phyloP scores from a whole-genome alignment of 2,888 invertebrate species.

The Tholera decimalis region DNA sequence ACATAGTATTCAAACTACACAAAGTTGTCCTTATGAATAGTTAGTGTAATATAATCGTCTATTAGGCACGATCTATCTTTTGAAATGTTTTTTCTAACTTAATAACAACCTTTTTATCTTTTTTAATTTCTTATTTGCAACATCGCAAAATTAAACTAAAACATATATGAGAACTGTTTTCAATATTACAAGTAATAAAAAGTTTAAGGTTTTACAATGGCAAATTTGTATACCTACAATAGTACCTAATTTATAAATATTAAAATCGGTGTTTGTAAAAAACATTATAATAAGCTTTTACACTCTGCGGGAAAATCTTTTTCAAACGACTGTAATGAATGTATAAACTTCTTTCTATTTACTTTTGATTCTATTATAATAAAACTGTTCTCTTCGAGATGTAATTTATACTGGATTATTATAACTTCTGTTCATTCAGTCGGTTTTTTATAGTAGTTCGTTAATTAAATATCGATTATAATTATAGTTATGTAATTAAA shows the following conservation, averaged over 20 bases:
- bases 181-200: constrained; percentile 17
- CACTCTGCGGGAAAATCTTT: constrained; percentile 14
- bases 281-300: constrained; percentile 25
- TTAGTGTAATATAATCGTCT: constrained; percentile 62
- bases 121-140: constrained; percentile 36
- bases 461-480: constrained; percentile 47
- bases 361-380: constrained; percentile 11
- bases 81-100: constrained; percentile 38
- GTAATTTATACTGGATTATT: constrained; percentile 20
- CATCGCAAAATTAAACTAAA: constrained; percentile 4
- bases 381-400: constrained; percentile 22
- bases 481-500: constrained; percentile 57
- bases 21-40: constrained; percentile 73
- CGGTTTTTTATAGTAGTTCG: constrained; percentile 36
- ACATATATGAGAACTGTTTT: constrained; percentile 11
- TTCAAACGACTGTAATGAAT: not conserved
- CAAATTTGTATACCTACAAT: constrained; percentile 25
- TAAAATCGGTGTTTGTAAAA: constrained; percentile 16
- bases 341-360: constrained; percentile 6
- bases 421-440: constrained; percentile 26
- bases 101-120: constrained; percentile 27
- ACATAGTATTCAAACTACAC: constrained; percentile 70
- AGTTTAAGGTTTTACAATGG: constrained; percentile 15
- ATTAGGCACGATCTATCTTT: constrained; percentile 51
- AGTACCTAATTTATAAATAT: constrained; percentile 5